Conservation (phyloP, 53 echinoderm and acorn worm species). For the Holothuria scabra region DNA sequence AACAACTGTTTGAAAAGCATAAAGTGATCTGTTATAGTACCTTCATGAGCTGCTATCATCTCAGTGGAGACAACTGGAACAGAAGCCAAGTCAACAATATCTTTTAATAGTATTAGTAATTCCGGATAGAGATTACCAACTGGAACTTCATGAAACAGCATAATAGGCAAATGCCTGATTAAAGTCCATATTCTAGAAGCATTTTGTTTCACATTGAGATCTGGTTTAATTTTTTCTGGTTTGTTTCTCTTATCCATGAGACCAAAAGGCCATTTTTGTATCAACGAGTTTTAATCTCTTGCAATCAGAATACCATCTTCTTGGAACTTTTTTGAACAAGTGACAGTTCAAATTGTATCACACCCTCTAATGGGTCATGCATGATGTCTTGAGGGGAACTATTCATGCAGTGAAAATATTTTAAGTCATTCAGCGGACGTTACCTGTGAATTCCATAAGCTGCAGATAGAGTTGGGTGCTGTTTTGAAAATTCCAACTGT, state of each 20-base stretch:
- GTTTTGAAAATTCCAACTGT: slow-evolving; percentile 22
- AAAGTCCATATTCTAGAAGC: slow-evolving; percentile 12
- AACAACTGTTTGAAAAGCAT: slow-evolving; percentile 33
- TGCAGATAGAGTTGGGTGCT: slow-evolving; percentile 1
- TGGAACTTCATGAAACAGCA: neutral
- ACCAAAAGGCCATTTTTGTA: neutral
- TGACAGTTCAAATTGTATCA: slow-evolving; percentile 2
- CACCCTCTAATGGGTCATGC: neutral
- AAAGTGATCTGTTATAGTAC: slow-evolving; percentile 8
- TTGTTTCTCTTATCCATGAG: slow-evolving; percentile 21
- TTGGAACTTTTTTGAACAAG: neutral
- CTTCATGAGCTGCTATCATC: neutral
- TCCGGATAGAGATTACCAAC: neutral
- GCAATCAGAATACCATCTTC: too few species aligned
- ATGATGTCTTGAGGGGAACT: neutral
- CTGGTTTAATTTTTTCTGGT: slow-evolving; percentile 20
- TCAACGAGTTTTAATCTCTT: too few species aligned
- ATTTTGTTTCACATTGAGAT: slow-evolving; percentile 11
- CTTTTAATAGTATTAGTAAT: neutral
- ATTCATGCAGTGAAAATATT: neutral
- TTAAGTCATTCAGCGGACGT: neutral
- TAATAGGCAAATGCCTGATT: slow-evolving; percentile 3
- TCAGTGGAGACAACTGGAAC: slow-evolving; percentile 12
- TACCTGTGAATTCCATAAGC: neutral
- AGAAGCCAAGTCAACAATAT: neutral